Evolutionary conservation across 1,140 invertebrate genomes (phyloP).

Genomic region (Drusus annulatus): DNA sequence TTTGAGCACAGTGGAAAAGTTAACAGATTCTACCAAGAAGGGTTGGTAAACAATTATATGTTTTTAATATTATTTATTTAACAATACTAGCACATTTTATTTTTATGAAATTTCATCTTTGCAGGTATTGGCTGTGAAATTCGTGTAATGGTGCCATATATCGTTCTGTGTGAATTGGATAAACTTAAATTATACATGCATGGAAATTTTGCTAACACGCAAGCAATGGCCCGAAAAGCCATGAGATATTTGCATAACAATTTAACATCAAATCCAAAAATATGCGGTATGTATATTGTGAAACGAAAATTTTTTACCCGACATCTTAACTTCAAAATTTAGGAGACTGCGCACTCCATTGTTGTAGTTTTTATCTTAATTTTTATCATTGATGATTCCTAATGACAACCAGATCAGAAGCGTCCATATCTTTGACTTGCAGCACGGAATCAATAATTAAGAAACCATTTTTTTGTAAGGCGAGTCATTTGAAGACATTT

Average conservation of each 20-base stretch:
- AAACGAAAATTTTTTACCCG: neutral
- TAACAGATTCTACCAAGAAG: neutral
- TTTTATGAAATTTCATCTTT: constrained; percentile 9
- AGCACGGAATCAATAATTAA: too few relatives aligned
- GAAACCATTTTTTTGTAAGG: too few relatives aligned
- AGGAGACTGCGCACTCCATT: too few relatives aligned
- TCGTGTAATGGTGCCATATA: constrained; percentile 24
- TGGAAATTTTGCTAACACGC: constrained; percentile 4
- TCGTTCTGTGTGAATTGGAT: constrained; percentile 41
- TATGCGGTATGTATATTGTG: constrained; percentile 25
- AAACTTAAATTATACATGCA: constrained; percentile 24
- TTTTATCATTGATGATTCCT: too few relatives aligned
- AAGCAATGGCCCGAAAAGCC: constrained; percentile 25
- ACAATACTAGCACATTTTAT: neutral
- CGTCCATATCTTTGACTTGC: too few relatives aligned
- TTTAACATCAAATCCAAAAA: constrained; percentile 39
- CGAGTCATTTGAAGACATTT: too few relatives aligned
- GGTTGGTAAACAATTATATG: neutral
- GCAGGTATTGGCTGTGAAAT: constrained; percentile 3
- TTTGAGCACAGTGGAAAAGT: constrained; percentile 26
- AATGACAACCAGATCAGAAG: too few relatives aligned
- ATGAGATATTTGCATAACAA: constrained; percentile 46
- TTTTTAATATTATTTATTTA: too few relatives aligned
- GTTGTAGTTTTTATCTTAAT: too few relatives aligned
- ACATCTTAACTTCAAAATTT: too few relatives aligned